Evolutionary conservation across 2,113 vertebrate species (phyloP).

Genomic region (Holacanthus passer): DNA sequence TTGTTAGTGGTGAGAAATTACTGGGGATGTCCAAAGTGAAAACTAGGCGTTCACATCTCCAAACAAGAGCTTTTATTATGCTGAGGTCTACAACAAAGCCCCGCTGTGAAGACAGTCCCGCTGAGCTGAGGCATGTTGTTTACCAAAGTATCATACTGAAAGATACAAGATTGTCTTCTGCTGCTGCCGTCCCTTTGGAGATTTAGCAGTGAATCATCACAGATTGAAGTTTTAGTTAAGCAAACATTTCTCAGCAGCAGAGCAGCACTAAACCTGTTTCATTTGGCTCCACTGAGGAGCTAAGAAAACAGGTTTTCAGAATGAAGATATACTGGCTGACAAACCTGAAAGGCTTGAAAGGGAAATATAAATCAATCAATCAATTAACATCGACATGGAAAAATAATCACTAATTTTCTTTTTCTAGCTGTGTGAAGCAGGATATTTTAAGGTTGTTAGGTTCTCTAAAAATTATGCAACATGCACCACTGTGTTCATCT

Average conservation of each 20-base stretch:
- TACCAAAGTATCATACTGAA: constrained; percentile 49
- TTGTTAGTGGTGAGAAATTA: constrained; percentile 77
- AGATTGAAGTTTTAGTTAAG: constrained; percentile 48
- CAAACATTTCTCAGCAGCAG: constrained; percentile 47
- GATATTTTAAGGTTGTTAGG: neutral
- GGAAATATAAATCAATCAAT: neutral
- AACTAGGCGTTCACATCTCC: constrained; percentile 63
- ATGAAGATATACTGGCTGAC: neutral
- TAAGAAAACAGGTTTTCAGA: constrained; percentile 18
- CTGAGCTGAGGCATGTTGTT: constrained; percentile 64
- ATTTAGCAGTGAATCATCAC: constrained; percentile 48
- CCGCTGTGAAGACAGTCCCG: constrained; percentile 47
- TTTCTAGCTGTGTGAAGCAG: neutral
- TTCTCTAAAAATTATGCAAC: neutral
- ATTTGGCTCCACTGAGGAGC: neutral
- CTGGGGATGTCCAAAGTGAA: constrained; percentile 72
- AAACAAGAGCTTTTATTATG: constrained; percentile 71
- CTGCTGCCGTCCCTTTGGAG: constrained; percentile 37
- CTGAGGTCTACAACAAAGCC: constrained; percentile 50
- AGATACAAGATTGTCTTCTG: constrained; percentile 51
- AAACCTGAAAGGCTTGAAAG: neutral
- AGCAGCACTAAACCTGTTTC: constrained; percentile 10
- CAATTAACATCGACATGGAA: neutral
- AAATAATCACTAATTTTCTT: neutral
- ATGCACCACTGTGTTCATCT: neutral